phyloP scores from a whole-genome alignment of 2,888 invertebrate genomes.

The Halocaridina rubra region DNA sequence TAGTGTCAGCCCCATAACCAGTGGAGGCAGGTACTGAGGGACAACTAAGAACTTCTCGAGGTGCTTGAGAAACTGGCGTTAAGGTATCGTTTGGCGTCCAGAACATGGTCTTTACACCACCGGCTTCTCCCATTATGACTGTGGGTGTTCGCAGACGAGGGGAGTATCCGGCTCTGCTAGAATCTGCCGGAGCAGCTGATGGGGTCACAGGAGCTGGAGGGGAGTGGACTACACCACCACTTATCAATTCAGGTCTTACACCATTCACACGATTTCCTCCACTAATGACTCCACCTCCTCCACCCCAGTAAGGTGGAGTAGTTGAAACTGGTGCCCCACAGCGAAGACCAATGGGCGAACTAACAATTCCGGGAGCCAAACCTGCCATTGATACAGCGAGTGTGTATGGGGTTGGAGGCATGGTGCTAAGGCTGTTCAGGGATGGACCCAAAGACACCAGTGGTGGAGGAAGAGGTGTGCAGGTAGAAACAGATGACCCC shows the following conservation, averaged over 20 bases:
- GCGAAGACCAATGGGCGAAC: constrained; percentile 32
- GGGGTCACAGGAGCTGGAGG: constrained; percentile 50
- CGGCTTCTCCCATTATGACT: constrained; percentile 93
- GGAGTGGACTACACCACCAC: constrained; percentile 44
- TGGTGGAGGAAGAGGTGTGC: constrained; percentile 67
- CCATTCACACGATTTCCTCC: constrained; percentile 60
- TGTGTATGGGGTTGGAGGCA: constrained; percentile 64
- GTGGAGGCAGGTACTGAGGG: constrained; percentile 32
- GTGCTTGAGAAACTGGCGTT: constrained; percentile 69
- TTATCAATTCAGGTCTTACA: constrained; percentile 51
- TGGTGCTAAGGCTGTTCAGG: constrained; percentile 69
- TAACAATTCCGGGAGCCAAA: constrained; percentile 64
- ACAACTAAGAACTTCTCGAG: constrained; percentile 71
- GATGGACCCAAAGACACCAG: constrained; percentile 71
- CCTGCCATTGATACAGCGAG: constrained; percentile 64
- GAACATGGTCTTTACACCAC: constrained; percentile 82
- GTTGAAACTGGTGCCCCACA: constrained; percentile 72
- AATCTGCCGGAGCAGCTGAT: constrained; percentile 65
- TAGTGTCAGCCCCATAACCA: constrained; percentile 50
- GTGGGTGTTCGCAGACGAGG: constrained; percentile 77
- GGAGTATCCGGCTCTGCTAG: constrained; percentile 64
- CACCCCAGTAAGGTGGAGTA: constrained; percentile 71
- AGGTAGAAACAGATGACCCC: constrained; percentile 67
- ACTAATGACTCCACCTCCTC: constrained; percentile 32
- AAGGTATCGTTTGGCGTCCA: constrained; percentile 72